phyloP scores from a whole-genome alignment of 2,888 invertebrate species.

The Andrena flavipes region DNA sequence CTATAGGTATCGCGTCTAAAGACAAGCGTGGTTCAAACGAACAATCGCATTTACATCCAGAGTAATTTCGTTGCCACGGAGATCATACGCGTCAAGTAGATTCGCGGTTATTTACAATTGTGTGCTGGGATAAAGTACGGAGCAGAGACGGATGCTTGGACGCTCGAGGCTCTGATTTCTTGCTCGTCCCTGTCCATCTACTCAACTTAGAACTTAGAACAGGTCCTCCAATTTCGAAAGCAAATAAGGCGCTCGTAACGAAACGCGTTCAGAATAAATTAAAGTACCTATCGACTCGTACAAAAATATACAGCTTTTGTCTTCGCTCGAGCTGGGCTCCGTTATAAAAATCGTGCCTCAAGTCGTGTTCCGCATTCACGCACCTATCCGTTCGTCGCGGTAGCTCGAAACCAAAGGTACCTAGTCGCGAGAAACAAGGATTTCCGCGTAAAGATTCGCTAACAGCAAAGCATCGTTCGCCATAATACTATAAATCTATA shows the following conservation, averaged over 20 bases:
- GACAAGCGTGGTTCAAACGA: constrained; percentile 18
- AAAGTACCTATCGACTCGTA: constrained; percentile 2
- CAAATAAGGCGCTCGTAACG: constrained; percentile 5
- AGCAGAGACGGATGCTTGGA: not conserved
- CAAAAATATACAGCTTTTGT: constrained; percentile 18
- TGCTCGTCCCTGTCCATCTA: not conserved
- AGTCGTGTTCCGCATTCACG: not conserved
- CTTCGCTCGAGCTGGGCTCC: not conserved
- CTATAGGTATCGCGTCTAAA: constrained; percentile 5
- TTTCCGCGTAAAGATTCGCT: not conserved
- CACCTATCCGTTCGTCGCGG: not conserved
- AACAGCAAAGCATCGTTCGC: not conserved
- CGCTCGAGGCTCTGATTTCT: not conserved
- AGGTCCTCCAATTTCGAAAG: not conserved
- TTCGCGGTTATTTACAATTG: constrained; percentile 26
- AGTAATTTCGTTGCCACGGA: not conserved
- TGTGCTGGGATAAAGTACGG: not conserved
- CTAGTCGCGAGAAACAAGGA: not conserved
- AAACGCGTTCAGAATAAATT: constrained; percentile 17
- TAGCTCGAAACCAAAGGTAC: not conserved
- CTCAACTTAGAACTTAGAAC: not conserved
- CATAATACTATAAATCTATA: not conserved
- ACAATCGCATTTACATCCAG: constrained; percentile 16
- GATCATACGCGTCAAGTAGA: constrained; percentile 1
- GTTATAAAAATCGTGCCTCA: constrained; percentile 3